Base-by-base conservation (phyloP, 2,797 vertebrate genomes). In the Platalea minor region DNA sequence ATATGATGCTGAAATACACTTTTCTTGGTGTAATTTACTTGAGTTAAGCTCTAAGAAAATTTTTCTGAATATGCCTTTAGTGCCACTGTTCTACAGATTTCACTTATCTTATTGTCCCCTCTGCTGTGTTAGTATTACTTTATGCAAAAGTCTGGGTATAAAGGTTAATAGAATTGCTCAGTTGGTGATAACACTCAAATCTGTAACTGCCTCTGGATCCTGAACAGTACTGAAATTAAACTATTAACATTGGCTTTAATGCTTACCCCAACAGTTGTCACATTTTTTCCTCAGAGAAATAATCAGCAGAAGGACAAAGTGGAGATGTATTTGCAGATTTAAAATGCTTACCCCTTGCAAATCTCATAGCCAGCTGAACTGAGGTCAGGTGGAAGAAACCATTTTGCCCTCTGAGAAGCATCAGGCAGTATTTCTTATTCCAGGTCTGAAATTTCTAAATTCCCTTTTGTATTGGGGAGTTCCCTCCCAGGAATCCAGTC, bases 151-250 rank as follows among this genome's bases (percentile, higher is more conserved):
- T 39, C 25, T 90, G 26, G 8, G 15, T 74, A 24, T 72, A 64
- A 78, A 90, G 85, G 79, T 85, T 86, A 94, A 90, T 93, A 84
- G 83, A 83, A 84, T 75, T 57, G 41, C 50, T 68, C 41, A 65
- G 26, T 9, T 84, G 54, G 20, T 72, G 41, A 84, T 91, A 83
- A 70, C 41, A 65, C 6, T 53, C 61, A 69, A 37, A 73, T 90
- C 24, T 79, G 37, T 70, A 88, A 84, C 48, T 86, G 63, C 37
- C 37, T 86, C 65, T 91, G 26, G 33, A 50, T 75, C 41, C 63
- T 61, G 25, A 94, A 50, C 12, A n/a, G 28, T 56, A 50, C 59
- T 25, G 19, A 91, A 92, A 89, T 94, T 72, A 73, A 85, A 37
- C 33, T 63, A 60, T 53, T 88, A 89, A 53, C 46, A 50, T 9